These are phyloP conservation scores for Orthonevra nobilis DNA, from an alignment of 2,888 invertebrate species.

Conservation along the genomic window DNA sequence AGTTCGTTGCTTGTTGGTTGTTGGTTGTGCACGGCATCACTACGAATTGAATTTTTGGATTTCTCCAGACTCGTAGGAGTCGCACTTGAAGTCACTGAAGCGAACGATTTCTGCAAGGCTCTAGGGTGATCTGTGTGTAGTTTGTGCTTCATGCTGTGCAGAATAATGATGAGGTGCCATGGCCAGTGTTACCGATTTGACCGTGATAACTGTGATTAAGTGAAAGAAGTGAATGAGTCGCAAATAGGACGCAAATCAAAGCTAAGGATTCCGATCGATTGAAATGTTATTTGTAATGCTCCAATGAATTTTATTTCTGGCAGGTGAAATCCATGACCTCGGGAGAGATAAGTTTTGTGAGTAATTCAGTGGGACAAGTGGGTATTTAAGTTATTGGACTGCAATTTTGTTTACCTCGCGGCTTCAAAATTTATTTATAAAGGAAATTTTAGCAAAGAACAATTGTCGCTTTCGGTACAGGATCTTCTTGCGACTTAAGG, in stretches of 20 bases:
- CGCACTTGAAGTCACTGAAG: conserved; percentile 35
- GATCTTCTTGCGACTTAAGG: no score
- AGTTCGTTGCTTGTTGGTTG: no score
- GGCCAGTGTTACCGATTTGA: conserved; percentile 53
- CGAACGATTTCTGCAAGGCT: conserved; percentile 11
- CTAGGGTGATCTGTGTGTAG: not conserved
- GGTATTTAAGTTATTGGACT: conserved; percentile 41
- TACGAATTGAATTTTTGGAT: conserved; percentile 18
- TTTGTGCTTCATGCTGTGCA: conserved; percentile 10
- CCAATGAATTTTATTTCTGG: not conserved
- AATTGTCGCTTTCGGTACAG: no score
- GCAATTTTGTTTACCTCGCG: not conserved
- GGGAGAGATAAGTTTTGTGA: not conserved
- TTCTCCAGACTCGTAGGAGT: conserved; percentile 43
- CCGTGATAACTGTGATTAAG: conserved; percentile 44
- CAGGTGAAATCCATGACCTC: conserved; percentile 36
- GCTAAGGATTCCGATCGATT: conserved; percentile 24
- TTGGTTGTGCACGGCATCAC: not conserved
- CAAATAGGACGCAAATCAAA: conserved; percentile 6
- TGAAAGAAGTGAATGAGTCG: conserved; percentile 18
- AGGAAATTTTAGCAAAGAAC: no score
- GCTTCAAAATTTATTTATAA: no score
- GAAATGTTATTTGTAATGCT: conserved; percentile 40
- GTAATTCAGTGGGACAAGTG: conserved; percentile 18
- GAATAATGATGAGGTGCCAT: conserved; percentile 51